Percentiles rank a stretch among this genome's conserved stretches.
Conservation (phyloP, 2,113 vertebrate species). For the Spea bombifrons region DNA sequence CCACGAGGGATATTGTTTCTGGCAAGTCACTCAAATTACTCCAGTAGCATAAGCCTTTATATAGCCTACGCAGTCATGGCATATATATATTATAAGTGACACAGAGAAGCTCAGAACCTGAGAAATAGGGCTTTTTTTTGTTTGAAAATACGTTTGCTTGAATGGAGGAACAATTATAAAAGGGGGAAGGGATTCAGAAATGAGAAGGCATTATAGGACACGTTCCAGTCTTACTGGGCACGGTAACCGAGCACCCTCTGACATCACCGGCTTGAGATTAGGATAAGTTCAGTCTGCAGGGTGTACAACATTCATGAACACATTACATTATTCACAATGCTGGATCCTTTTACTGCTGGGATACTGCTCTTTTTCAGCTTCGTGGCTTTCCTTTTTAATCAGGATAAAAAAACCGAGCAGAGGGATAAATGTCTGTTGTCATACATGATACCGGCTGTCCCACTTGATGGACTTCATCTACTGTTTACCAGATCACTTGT, state of each 20-base stretch:
- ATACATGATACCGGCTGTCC: constrained; percentile 13
- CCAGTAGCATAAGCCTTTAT: constrained; percentile 52
- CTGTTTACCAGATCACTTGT: constrained; percentile 20
- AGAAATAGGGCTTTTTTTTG: neutral
- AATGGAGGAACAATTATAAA: neutral
- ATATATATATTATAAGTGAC: neutral
- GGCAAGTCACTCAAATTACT: constrained; percentile 58
- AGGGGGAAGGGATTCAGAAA: neutral
- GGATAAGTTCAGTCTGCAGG: constrained; percentile 77
- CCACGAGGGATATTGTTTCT: constrained; percentile 60
- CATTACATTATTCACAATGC: constrained; percentile 82
- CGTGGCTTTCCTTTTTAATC: constrained; percentile 66
- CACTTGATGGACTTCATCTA: neutral
- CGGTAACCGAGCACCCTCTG: constrained; percentile 80
- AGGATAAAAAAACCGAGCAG: constrained; percentile 57
- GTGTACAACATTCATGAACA: constrained; percentile 87
- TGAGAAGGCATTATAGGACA: constrained; percentile 6
- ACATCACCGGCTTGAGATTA: constrained; percentile 80
- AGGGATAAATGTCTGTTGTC: constrained; percentile 37
- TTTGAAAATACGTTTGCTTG: neutral
- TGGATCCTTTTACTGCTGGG: constrained; percentile 80
- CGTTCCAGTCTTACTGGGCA: constrained; percentile 72
- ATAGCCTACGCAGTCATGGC: constrained; percentile 25
- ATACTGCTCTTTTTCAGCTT: constrained; percentile 65
- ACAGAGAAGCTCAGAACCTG: neutral